phyloP scores from a whole-genome alignment of 2,113 vertebrate species.

The Corythornis vintsioides region DNA sequence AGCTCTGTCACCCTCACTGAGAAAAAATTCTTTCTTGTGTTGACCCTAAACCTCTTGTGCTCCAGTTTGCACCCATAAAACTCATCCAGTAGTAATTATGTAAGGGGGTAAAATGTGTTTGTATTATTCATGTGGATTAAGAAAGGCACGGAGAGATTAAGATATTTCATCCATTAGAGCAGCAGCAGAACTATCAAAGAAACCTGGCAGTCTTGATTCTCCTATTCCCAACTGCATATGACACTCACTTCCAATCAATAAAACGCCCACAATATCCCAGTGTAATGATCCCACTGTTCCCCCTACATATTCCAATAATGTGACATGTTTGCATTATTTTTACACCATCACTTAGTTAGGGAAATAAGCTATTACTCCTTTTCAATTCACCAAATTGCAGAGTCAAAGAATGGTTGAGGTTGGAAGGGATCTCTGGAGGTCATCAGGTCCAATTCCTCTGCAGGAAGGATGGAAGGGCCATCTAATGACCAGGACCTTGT shows the following conservation, averaged over 20 bases:
- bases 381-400: neutral
- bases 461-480: neutral
- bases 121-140: neutral
- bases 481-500: neutral
- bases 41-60: too few species aligned
- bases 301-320: neutral
- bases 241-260: neutral
- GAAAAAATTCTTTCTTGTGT: too few species aligned
- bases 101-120: neutral
- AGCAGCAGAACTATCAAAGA: neutral
- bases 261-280: neutral
- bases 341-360: neutral
- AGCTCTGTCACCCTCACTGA: too few species aligned
- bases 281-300: neutral
- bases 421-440: neutral
- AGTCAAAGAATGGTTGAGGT: neutral
- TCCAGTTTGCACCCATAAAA: too few species aligned
- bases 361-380: neutral
- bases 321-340: neutral
- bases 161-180: neutral
- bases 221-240: accelerated
- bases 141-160: neutral
- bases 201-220: neutral
- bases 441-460: accelerated
- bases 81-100: neutral